Conservation (phyloP, 2,888 invertebrate genomes). For the Acleris cristana region DNA sequence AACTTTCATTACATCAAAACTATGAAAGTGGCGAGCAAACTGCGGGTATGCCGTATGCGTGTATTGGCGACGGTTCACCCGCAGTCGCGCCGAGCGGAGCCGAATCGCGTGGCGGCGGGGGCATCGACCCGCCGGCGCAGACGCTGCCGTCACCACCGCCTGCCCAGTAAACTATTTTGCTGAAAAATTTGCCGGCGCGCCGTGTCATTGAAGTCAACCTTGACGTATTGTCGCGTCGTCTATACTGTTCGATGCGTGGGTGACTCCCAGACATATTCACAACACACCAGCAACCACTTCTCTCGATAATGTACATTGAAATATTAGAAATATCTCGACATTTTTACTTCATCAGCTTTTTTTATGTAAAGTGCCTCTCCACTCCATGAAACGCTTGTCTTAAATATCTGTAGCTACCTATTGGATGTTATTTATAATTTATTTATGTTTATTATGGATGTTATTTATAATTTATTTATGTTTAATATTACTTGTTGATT, state of each 20-base stretch:
- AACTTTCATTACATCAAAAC: too few relatives aligned
- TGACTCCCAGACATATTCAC: slow-evolving; percentile 70
- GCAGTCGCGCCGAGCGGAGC: slow-evolving; percentile 59
- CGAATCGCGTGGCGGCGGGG: slow-evolving; percentile 74
- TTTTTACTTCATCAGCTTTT: slow-evolving; percentile 10
- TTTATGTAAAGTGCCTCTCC: background rate
- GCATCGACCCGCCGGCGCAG: slow-evolving; percentile 82
- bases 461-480: background rate
- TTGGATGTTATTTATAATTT: background rate
- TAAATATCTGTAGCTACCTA: background rate
- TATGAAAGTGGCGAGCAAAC: slow-evolving; percentile 23
- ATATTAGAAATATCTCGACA: slow-evolving; percentile 27
- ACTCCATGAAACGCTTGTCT: slow-evolving; percentile 1
- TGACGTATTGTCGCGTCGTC: slow-evolving; percentile 80
- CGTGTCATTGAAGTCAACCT: slow-evolving; percentile 79
- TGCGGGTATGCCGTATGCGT: slow-evolving; percentile 43
- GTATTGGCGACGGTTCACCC: slow-evolving; percentile 64
- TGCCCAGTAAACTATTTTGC: slow-evolving; percentile 79
- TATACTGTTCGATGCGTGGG: slow-evolving; percentile 69
- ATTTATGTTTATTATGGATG: background rate
- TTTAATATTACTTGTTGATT: too few relatives aligned
- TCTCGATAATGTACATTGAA: slow-evolving; percentile 50
- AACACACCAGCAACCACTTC: slow-evolving; percentile 74
- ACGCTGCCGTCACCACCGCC: slow-evolving; percentile 76
- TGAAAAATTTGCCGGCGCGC: slow-evolving; percentile 76